Base-by-base conservation (phyloP, 2,113 vertebrate genomes). In the Alligator mississippiensis region DNA sequence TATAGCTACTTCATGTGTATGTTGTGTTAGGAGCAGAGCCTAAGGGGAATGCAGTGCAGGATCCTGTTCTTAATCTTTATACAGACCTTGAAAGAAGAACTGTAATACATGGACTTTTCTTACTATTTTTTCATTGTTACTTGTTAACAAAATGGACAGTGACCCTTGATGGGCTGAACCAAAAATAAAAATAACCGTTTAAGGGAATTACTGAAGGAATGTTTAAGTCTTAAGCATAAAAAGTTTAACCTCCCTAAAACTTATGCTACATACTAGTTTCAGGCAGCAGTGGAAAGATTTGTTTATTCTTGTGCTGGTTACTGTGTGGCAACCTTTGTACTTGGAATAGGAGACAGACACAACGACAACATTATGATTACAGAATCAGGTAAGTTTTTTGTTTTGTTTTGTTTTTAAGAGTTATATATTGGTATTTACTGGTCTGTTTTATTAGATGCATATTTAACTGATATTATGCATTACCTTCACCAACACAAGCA, bases 291-390 rank as follows among this genome's bases (percentile, higher is more conserved):
- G 94, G 99, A 99, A 96, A 98, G 98, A 96, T 99, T 99, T 96
- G 98, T 99, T 87, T 99, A 98, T 80, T 99, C 99, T 79, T 99
- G 99, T 74, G 99, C 98, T 58, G 99, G 99, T 38, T 99, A 99
- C 97, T 99, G 99, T 30, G 99, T 99, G 93, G 99, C 99, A 60
- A 99, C 99, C 6, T 99, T 99, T 77, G 99, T 99, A 77, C 98
- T 99, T 95, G 99, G 99, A n/a, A 99, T 99, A 61, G 99, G 99
- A 9, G 99, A 99, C 97, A 98, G 99, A 22, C 99, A 99, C 97
- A 99, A 99, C 11, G 99, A 99, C 97, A 99, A 99, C 97, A 99
- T 99, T 95, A 99, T 99, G 99, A 99, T 99, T 97, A 99, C 99
- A 28, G 99, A 99, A 93, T 98, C 99, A 85, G 99, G 99, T 99